These are phyloP conservation scores for Epinephelus fuscoguttatus DNA, from an alignment of 2,113 vertebrate species.

Conservation along the genomic window DNA sequence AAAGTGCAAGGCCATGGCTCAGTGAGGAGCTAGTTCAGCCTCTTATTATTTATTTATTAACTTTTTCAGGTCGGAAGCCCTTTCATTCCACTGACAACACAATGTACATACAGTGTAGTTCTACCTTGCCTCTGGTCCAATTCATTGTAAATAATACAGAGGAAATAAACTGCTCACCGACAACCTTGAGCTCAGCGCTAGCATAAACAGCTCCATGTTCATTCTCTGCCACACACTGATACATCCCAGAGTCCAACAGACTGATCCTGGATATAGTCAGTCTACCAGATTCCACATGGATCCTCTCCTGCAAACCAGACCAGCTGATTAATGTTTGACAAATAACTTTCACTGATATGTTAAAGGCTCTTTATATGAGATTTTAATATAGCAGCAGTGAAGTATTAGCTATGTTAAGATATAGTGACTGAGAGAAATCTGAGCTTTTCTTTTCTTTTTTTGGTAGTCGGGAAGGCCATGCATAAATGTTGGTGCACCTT, in stretches of 20 bases:
- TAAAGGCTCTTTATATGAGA: too few species aligned
- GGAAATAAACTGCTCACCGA: slow-evolving; percentile 85
- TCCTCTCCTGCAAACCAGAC: slow-evolving; percentile 84
- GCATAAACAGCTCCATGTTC: slow-evolving; percentile 87
- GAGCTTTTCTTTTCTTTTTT: too few species aligned
- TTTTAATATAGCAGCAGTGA: too few species aligned
- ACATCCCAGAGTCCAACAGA: slow-evolving; percentile 91
- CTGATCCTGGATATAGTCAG: slow-evolving; percentile 87
- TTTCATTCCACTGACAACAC: slow-evolving; percentile 14
- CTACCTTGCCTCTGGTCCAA: not conserved
- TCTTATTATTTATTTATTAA: slow-evolving; percentile 22
- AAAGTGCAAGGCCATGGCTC: slow-evolving; percentile 17
- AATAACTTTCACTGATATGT: not conserved
- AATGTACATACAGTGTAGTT: not conserved
- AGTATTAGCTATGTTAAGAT: too few species aligned
- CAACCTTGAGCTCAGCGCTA: slow-evolving; percentile 91
- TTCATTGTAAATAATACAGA: slow-evolving; percentile 11
- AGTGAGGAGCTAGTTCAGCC: slow-evolving; percentile 1
- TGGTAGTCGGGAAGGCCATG: too few species aligned
- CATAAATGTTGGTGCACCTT: too few species aligned
- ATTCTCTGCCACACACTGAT: slow-evolving; percentile 93
- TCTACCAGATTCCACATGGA: slow-evolving; percentile 87
- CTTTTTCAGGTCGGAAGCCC: slow-evolving; percentile 3
- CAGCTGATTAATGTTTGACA: not conserved
- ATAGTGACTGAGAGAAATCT: too few species aligned